Conservation (phyloP, 2,888 invertebrate species). For the Hyles lineata region DNA sequence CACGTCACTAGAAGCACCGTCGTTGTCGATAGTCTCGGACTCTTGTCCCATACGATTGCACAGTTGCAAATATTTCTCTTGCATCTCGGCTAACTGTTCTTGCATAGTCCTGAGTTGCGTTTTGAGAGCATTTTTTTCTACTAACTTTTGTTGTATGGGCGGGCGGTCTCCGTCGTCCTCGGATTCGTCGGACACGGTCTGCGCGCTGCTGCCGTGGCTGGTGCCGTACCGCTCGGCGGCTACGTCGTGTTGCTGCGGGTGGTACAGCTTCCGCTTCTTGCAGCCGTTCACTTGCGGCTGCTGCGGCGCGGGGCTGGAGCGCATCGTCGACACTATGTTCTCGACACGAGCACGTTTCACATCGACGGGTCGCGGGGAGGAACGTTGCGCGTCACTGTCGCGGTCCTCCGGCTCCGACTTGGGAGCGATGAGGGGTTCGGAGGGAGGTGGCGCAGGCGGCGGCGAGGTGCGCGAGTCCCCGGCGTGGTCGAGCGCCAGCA, state of each 20-base stretch:
- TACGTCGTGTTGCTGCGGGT: conserved; percentile 96
- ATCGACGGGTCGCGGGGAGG: conserved; percentile 87
- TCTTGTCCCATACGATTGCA: conserved; percentile 94
- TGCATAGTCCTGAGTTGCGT: conserved; percentile 94
- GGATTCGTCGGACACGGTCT: conserved; percentile 87
- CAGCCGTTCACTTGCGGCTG: conserved; percentile 94
- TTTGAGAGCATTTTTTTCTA: conserved; percentile 94
- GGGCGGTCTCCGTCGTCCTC: conserved; percentile 91
- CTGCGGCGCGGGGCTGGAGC: conserved; percentile 92
- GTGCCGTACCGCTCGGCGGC: conserved; percentile 86
- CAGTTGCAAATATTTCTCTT: conserved; percentile 94
- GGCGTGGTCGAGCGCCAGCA: conserved; percentile 85
- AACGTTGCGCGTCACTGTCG: conserved; percentile 85
- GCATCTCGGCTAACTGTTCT: conserved; percentile 95
- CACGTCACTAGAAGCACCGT: conserved; percentile 90
- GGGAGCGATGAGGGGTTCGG: conserved; percentile 85
- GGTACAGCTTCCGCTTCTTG: conserved; percentile 97
- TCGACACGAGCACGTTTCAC: conserved; percentile 97
- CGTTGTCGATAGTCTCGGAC: conserved; percentile 90
- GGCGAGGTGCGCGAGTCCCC: conserved; percentile 80
- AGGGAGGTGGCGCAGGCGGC: conserved; percentile 83
- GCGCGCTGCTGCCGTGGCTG: conserved; percentile 79
- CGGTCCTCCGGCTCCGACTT: conserved; percentile 88
- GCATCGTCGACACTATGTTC: conserved; percentile 97
- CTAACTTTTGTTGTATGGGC: conserved; percentile 92